Evolutionary conservation across 1,140 invertebrate species (phyloP).

Genomic region (Caenorhabditis latens): DNA sequence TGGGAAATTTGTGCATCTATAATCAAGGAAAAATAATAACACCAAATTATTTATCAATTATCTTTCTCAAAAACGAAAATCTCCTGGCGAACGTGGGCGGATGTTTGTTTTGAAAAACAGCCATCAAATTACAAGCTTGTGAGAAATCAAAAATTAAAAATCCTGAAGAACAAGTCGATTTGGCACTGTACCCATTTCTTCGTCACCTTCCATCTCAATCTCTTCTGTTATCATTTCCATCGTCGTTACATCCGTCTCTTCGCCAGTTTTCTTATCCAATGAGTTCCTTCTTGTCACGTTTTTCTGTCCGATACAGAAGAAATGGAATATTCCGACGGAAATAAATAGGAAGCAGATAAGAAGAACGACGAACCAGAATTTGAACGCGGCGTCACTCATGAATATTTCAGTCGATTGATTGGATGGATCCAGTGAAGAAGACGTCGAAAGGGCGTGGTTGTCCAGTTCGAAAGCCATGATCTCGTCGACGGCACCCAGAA

Average conservation of each 20-base stretch:
- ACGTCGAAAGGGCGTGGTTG: neutral
- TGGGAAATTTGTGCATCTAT: neutral
- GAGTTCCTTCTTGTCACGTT: constrained; percentile 10
- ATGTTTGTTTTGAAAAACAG: neutral
- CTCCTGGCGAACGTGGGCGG: too few relatives aligned
- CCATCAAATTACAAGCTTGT: neutral
- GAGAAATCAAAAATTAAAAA: neutral
- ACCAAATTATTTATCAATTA: neutral
- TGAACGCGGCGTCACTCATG: neutral
- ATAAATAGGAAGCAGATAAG: neutral
- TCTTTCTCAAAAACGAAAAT: too few relatives aligned
- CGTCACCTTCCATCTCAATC: constrained; percentile 7
- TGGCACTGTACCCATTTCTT: neutral
- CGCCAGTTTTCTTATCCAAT: neutral
- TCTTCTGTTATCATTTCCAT: constrained; percentile 29
- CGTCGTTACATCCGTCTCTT: neutral
- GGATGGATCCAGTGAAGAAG: neutral
- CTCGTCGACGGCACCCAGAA: neutral
- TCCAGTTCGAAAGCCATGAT: neutral
- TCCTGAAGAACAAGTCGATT: neutral
- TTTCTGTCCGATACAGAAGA: constrained; percentile 27
- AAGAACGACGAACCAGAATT: constrained; percentile 24
- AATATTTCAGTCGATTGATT: neutral
- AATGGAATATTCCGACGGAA: constrained; percentile 9
- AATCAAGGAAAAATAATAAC: neutral